Conservation (phyloP, 2,113 vertebrate species). For the Lynx canadensis region DNA sequence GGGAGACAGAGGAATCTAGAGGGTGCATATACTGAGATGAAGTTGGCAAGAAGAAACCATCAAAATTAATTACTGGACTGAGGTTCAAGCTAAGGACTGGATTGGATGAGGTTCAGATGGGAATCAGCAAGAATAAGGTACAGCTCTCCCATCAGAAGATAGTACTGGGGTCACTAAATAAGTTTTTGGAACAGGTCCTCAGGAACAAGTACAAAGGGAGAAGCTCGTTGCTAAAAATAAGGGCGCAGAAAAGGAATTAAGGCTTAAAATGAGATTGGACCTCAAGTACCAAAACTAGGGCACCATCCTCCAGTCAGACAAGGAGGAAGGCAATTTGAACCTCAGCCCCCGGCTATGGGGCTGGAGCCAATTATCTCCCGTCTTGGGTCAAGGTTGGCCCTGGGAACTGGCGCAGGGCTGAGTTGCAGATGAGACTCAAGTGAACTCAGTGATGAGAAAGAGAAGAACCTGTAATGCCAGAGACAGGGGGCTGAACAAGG, state of each 20-base stretch:
- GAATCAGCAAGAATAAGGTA: constrained; percentile 22
- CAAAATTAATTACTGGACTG: neutral
- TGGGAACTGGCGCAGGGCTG: constrained; percentile 23
- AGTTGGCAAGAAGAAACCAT: neutral
- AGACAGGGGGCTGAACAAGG: neutral
- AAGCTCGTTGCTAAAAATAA: constrained; percentile 74
- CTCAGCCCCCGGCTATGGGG: neutral
- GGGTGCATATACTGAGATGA: neutral
- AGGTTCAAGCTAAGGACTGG: constrained; percentile 12
- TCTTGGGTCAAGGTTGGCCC: constrained; percentile 34
- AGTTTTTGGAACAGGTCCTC: constrained; percentile 50
- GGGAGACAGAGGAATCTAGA: neutral
- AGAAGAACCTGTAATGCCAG: constrained; percentile 7
- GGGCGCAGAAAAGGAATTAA: constrained; percentile 54
- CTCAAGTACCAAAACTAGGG: constrained; percentile 64
- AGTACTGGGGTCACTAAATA: constrained; percentile 20
- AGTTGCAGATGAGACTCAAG: constrained; percentile 43
- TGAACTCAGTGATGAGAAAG: neutral
- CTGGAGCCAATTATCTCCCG: constrained; percentile 22
- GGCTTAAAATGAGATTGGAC: constrained; percentile 58
- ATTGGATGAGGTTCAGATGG: neutral
- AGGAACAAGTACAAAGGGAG: constrained; percentile 48
- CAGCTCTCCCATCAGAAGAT: constrained; percentile 5
- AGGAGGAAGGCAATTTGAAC: constrained; percentile 43
- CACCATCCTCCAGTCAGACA: constrained; percentile 59